These are phyloP conservation scores for Hirtodrosophila alboralis DNA, from an alignment of 2,888 invertebrate species.

Conservation along the genomic window DNA sequence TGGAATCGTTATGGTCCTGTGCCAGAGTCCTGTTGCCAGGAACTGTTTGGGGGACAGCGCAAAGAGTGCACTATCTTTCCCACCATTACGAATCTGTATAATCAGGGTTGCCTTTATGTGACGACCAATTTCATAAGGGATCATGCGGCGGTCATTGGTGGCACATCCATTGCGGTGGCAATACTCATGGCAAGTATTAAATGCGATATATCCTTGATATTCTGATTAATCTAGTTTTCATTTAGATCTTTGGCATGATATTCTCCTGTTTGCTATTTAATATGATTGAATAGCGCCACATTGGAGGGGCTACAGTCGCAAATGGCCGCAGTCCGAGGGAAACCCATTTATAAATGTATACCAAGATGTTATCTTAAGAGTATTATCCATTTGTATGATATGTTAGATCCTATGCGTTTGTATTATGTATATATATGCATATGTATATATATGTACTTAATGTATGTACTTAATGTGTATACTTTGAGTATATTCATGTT, in stretches of 20 bases:
- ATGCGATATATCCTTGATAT: too few relatives aligned
- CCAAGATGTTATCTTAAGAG: slow-evolving; percentile 50
- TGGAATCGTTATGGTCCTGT: slow-evolving; percentile 90
- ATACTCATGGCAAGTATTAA: too few relatives aligned
- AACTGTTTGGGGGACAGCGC: slow-evolving; percentile 85
- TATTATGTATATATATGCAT: slow-evolving; percentile 39
- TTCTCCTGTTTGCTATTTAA: slow-evolving; percentile 93
- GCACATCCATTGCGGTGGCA: slow-evolving; percentile 92
- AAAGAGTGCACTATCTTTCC: slow-evolving; percentile 83
- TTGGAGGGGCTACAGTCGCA: slow-evolving; percentile 9
- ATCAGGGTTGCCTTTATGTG: slow-evolving; percentile 90
- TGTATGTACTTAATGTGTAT: slow-evolving; percentile 24
- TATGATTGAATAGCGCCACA: slow-evolving; percentile 88
- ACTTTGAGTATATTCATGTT: not conserved
- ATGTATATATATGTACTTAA: slow-evolving; percentile 14
- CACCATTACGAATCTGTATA: slow-evolving; percentile 85
- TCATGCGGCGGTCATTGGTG: slow-evolving; percentile 92
- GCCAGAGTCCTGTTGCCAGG: slow-evolving; percentile 91
- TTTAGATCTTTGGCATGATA: slow-evolving; percentile 92
- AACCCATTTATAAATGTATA: slow-evolving; percentile 38
- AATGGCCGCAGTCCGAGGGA: slow-evolving; percentile 10
- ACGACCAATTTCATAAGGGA: slow-evolving; percentile 89
- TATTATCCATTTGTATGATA: slow-evolving; percentile 59
- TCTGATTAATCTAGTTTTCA: slow-evolving; percentile 62
- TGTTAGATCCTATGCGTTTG: slow-evolving; percentile 34